A percentile compares a stretch with the other conserved stretches of the same genome.
phyloP scores from a whole-genome alignment of 2,113 vertebrate genomes.

The Lipophrys pholis region DNA sequence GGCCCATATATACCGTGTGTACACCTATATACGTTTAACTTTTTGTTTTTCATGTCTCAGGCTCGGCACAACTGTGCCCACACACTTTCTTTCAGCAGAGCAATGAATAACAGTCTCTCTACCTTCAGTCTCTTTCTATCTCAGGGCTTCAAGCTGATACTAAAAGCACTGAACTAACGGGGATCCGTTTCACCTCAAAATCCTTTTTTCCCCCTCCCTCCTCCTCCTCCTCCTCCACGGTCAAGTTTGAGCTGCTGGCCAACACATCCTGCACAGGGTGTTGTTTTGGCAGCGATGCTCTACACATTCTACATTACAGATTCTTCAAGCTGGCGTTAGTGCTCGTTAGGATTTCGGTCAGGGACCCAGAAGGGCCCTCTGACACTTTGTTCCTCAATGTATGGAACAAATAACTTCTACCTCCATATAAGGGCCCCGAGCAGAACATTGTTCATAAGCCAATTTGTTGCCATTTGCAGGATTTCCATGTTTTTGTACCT shows the following conservation, averaged over 20 bases:
- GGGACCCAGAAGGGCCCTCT: no score
- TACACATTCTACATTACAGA: no score
- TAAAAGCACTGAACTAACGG: conserved; percentile 35
- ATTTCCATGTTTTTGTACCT: no score
- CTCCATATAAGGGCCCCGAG: no score
- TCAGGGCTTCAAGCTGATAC: conserved; percentile 27
- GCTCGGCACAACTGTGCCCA: background rate
- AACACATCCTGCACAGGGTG: no score
- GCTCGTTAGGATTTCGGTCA: no score
- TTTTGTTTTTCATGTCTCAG: conserved; percentile 1
- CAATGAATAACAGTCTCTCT: conserved; percentile 13
- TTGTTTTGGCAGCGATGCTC: no score
- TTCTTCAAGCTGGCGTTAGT: no score
- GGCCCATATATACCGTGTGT: background rate
- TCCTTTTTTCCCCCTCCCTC: conserved; percentile 11
- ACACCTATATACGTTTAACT: background rate
- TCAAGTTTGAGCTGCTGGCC: conserved; percentile 17
- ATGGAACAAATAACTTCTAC: no score
- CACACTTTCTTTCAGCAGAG: conserved; percentile 4
- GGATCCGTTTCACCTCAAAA: conserved; percentile 56
- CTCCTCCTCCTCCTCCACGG: conserved; percentile 11
- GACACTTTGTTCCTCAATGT: no score
- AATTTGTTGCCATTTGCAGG: no score
- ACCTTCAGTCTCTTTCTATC: conserved; percentile 34
- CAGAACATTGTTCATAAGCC: no score